phyloP scores from a whole-genome alignment of 2,113 vertebrate species.

The Carollia perspicillata region DNA sequence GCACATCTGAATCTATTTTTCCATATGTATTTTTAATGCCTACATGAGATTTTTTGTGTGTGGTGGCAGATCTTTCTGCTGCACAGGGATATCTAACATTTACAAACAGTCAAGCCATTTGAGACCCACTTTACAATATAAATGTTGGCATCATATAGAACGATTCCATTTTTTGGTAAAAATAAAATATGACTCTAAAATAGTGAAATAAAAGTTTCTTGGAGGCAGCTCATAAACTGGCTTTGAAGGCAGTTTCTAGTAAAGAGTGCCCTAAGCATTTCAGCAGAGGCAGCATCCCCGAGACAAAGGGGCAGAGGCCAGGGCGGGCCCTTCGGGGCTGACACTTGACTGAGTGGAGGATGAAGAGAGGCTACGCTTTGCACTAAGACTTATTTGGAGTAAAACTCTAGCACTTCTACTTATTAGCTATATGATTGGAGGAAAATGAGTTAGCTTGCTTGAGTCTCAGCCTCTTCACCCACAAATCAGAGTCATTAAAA shows the following conservation, averaged over 20 bases:
- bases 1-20: constrained; percentile 41
- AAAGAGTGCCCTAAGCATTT: neutral
- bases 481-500: neutral
- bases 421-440: neutral
- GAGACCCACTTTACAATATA: constrained; percentile 12
- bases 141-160: constrained; percentile 1
- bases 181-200: constrained; percentile 4
- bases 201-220: neutral
- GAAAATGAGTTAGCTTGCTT: neutral
- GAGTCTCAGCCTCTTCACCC: neutral
- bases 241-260: neutral
- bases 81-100: constrained; percentile 17
- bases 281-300: neutral
- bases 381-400: neutral
- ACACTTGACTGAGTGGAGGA: neutral
- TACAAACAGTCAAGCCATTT: constrained; percentile 43
- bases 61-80: constrained; percentile 4
- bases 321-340: neutral
- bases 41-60: neutral
- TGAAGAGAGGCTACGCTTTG: neutral
- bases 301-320: neutral
- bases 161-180: constrained; percentile 28
- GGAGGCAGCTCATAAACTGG: neutral
- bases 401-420: neutral
- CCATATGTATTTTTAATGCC: constrained; percentile 37